phyloP scores from a whole-genome alignment of 2,797 vertebrate species.

The Delichon dasypus region DNA sequence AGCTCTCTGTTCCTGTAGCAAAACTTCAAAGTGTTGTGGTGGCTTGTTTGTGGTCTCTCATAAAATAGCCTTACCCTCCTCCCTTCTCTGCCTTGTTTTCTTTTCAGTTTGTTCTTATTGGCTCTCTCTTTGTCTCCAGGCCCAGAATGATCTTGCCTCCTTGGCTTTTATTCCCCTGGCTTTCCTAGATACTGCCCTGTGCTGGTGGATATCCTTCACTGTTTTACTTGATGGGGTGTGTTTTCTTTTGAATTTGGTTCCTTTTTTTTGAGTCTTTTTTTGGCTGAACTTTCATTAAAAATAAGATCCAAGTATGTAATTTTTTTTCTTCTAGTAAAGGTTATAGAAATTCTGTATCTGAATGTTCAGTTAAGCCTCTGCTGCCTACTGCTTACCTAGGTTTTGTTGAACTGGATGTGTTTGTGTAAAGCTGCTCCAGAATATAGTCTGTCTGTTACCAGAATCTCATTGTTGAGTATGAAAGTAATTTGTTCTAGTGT shows the following conservation, averaged over 20 bases:
- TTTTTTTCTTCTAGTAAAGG: conserved; percentile 4
- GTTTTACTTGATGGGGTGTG: conserved; percentile 61
- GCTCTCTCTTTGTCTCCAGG: conserved; percentile 81
- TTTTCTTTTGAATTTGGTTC: conserved; percentile 53
- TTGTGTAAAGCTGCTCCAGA: background rate
- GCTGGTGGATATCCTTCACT: conserved; percentile 87
- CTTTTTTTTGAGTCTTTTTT: conserved; percentile 34
- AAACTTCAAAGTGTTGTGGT: background rate
- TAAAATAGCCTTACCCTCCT: background rate
- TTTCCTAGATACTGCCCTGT: conserved; percentile 86
- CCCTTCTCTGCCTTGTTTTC: conserved; percentile 39
- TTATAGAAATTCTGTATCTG: background rate
- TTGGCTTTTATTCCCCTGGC: conserved; percentile 87
- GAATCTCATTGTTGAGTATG: background rate
- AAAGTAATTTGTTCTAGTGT: background rate
- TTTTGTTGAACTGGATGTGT: background rate
- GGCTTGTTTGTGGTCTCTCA: background rate
- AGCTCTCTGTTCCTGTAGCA: background rate
- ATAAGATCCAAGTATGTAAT: background rate
- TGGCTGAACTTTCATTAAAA: background rate
- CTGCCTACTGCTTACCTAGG: background rate
- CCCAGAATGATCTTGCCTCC: conserved; percentile 85
- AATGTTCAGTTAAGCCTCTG: conserved; percentile 42
- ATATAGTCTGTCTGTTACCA: background rate
- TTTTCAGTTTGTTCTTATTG: conserved; percentile 71